Evolutionary conservation across 2,888 invertebrate genomes (phyloP).

Genomic region (Alitta virens): DNA sequence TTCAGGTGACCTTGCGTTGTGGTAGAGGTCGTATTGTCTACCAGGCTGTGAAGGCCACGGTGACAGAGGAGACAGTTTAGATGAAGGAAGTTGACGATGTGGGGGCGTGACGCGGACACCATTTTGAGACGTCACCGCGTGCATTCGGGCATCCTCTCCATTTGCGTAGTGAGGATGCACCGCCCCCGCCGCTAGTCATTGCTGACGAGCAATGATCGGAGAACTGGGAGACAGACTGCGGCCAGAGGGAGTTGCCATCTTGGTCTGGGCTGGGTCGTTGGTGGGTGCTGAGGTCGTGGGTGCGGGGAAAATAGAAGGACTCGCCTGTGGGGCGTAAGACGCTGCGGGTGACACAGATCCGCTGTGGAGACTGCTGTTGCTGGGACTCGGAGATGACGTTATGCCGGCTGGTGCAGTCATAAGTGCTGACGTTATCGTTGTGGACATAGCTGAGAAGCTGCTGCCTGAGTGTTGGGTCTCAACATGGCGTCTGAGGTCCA

Average conservation of each 20-base stretch:
- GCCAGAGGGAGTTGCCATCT: neutral
- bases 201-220: conserved; percentile 3
- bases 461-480: conserved; percentile 78
- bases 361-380: neutral
- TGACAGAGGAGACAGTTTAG: too few relatives aligned
- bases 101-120: too few relatives aligned
- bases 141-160: too few relatives aligned
- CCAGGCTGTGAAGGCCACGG: too few relatives aligned
- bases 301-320: neutral
- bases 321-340: neutral
- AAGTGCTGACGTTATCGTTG: neutral
- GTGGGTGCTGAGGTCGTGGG: neutral
- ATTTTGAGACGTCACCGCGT: too few relatives aligned
- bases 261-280: neutral
- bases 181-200: too few relatives aligned
- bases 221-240: conserved; percentile 11
- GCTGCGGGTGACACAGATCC: neutral
- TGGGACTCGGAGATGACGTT: too few relatives aligned
- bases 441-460: neutral
- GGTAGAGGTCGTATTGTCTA: too few relatives aligned
- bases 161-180: too few relatives aligned
- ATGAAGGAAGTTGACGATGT: too few relatives aligned
- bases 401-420: neutral
- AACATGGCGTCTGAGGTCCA: conserved; percentile 88
- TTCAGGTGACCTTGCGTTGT: too few relatives aligned